Base-by-base conservation (phyloP, 2,888 invertebrate genomes). In the Athalia rosae region DNA sequence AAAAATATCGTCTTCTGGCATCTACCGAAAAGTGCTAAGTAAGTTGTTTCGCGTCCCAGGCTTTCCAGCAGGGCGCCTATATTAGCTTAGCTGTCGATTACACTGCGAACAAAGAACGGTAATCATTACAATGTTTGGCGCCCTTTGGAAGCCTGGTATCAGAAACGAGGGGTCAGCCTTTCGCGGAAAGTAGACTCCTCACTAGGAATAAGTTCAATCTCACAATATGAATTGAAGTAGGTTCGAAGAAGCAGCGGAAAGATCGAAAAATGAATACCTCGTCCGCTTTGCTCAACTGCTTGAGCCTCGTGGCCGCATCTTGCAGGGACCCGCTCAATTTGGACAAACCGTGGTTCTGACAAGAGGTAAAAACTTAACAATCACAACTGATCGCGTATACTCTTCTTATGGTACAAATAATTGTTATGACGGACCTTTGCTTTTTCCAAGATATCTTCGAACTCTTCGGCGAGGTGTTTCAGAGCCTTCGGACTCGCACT, bases 61-160 rank as follows among this genome's bases (percentile, higher is more conserved):
- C 81, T 83, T 83, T 83, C 80, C 80, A 79, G n/a, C n/a, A n/a
- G 82, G 80, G 80, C 64, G 62, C 9, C 47, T 64, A n/a, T n/a
- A n/a, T n/a, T n/a, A n/a, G n/a, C n/a, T n/a, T n/a, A n/a, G n/a
- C n/a, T n/a, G n/a, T n/a, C 79, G 76, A 73, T 64, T 41, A 48
- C 56, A 58, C 78, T 76, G 76, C 9, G 43, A 50, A 66, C n/a
- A 71, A 47, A 78, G n/a, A 50, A 76, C 15, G 41, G 13, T 58
- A 8, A 45, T 71, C 50, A 50, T 47, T 62, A 45, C 45, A 45
- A 41, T 3, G 9, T 73, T 7, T 76, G 56, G 9, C 63, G 56
- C 64, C 47, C 78, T 78, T 76, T 73, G 69, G 80, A 81, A 81
- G 79, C 79, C 79, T 80, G 76, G 73, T 71, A 41, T 56, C 13